Conservation (phyloP, 1,140 invertebrate genomes). For the Drosophila neocordata region DNA sequence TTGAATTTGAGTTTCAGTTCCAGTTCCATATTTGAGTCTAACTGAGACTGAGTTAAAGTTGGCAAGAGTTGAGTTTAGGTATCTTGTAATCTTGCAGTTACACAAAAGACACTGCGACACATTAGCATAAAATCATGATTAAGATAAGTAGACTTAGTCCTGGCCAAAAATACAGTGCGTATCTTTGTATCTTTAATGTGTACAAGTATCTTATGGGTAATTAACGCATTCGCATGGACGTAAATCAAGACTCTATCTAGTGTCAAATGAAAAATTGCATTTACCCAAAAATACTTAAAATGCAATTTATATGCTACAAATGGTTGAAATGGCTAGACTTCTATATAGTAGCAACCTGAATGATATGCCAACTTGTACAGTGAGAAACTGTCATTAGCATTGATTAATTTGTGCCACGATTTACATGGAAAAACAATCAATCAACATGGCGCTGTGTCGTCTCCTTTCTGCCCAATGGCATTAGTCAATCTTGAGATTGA, state of each 20-base stretch:
- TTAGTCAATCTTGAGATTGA: constrained; percentile 78
- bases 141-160: constrained; percentile 65
- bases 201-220: constrained; percentile 56
- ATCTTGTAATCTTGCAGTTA: constrained; percentile 66
- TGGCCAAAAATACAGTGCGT: constrained; percentile 43
- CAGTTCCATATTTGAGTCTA: neutral
- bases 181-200: constrained; percentile 50
- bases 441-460: constrained; percentile 61
- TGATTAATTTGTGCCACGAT: constrained; percentile 81
- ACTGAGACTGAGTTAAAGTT: constrained; percentile 20
- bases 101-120: constrained; percentile 69
- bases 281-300: constrained; percentile 59
- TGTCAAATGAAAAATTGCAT: constrained; percentile 63
- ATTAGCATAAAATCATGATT: constrained; percentile 82
- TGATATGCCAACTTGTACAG: constrained; percentile 52
- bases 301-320: constrained; percentile 60
- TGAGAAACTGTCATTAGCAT: constrained; percentile 81
- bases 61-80: constrained; percentile 53
- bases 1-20: constrained; percentile 5
- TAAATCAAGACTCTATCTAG: constrained; percentile 72
- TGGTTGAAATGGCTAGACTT: constrained; percentile 27
- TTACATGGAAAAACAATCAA: constrained; percentile 82
- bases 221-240: constrained; percentile 60
- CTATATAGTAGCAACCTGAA: constrained; percentile 44
- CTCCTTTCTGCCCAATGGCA: constrained; percentile 53